Evolutionary conservation across 92 coral and sea anemone genomes (phyloP).

Genomic region (Epizoanthus scotinus): DNA sequence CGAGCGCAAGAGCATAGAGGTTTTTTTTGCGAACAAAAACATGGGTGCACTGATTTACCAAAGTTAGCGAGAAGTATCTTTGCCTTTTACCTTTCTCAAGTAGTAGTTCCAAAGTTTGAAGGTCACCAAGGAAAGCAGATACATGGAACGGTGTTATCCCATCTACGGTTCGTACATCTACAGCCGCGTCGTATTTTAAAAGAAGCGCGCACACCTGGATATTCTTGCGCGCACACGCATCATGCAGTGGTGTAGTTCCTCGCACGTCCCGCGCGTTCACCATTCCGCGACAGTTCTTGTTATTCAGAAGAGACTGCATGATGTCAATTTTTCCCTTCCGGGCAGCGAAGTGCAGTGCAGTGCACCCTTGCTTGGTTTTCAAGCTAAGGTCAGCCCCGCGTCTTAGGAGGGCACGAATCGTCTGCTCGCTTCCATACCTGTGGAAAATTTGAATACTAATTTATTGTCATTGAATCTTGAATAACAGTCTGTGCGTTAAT

Average conservation of each 20-base stretch:
- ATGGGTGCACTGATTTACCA: not conserved
- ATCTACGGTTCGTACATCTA: not conserved
- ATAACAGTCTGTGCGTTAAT: too few relatives aligned
- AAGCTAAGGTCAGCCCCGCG: slow-evolving; percentile 19
- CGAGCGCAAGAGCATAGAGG: too few relatives aligned
- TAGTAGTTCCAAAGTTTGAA: slow-evolving; percentile 3
- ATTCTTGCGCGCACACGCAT: slow-evolving; percentile 20
- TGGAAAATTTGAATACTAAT: not conserved
- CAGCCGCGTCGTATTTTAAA: slow-evolving; percentile 21
- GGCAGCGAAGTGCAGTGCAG: slow-evolving; percentile 33
- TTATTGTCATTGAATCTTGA: too few relatives aligned
- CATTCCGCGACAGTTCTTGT: not conserved
- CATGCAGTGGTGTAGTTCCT: slow-evolving; percentile 24
- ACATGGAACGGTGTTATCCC: slow-evolving; percentile 16
- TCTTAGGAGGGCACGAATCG: slow-evolving; percentile 1
- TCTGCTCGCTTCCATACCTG: slow-evolving; percentile 30
- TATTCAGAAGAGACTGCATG: slow-evolving; percentile 16
- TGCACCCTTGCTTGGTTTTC: slow-evolving; percentile 15
- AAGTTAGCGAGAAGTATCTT: not conserved
- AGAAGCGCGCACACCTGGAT: slow-evolving; percentile 9
- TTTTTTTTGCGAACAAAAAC: not conserved
- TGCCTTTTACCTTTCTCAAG: slow-evolving; percentile 9
- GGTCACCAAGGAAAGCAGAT: slow-evolving; percentile 11
- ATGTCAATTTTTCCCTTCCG: not conserved
- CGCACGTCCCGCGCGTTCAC: slow-evolving; percentile 26